Evolutionary conservation across 2,113 vertebrate species (phyloP).

Genomic region (Seriola quinqueradiata): DNA sequence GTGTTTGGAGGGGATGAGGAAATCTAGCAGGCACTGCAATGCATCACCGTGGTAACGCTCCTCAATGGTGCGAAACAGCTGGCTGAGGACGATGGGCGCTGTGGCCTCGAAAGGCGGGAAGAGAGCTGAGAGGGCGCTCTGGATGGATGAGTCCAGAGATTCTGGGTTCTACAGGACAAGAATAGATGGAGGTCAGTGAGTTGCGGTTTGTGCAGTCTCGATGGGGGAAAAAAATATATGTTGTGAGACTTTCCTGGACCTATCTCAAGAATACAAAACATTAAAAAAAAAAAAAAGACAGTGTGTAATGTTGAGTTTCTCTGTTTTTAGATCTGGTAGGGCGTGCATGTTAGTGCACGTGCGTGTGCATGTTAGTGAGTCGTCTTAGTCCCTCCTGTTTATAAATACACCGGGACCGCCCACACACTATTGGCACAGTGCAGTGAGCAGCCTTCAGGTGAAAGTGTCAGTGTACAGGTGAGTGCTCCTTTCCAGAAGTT

Average conservation of each 20-base stretch:
- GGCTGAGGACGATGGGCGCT: conserved; percentile 90
- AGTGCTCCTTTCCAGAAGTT: too few species aligned
- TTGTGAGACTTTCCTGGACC: neutral
- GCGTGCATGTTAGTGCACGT: too few species aligned
- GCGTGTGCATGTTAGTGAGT: too few species aligned
- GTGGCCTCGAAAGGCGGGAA: conserved; percentile 94
- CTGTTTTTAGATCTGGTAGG: too few species aligned
- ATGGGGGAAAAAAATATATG: neutral
- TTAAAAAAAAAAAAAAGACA: too few species aligned
- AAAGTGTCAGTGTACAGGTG: too few species aligned
- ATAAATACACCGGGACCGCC: too few species aligned
- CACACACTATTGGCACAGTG: too few species aligned
- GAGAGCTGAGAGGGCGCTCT: conserved; percentile 89
- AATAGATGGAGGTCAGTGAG: conserved; percentile 1
- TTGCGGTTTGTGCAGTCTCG: neutral
- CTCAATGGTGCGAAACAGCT: conserved; percentile 94
- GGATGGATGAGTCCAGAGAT: conserved; percentile 91
- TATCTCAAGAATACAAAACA: neutral
- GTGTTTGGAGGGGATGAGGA: conserved; percentile 94
- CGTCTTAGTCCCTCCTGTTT: too few species aligned
- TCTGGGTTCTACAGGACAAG: conserved; percentile 84
- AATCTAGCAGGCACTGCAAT: conserved; percentile 92
- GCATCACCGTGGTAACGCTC: conserved; percentile 91
- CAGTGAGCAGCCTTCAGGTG: too few species aligned
- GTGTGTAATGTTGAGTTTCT: too few species aligned